Base-by-base conservation (phyloP, 2,888 invertebrate genomes). In the Chrysomela aeneicollis region DNA sequence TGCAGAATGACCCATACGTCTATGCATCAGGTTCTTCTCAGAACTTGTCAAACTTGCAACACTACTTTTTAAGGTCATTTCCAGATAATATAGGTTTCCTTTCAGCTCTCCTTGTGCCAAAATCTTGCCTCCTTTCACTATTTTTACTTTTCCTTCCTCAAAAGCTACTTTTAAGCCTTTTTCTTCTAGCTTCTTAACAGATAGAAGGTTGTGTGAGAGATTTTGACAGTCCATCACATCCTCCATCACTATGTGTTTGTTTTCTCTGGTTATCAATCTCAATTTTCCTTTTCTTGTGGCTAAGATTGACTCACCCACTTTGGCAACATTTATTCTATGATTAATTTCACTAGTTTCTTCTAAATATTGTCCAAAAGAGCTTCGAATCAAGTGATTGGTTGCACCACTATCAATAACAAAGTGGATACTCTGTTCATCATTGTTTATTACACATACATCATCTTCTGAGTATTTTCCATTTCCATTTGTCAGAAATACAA, bases 321-420 rank as follows among this genome's bases (percentile, higher is more conserved):
- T 74, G 12, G 73, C 70, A 18, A 71, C 71, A 60, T 63, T 72
- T 65, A 71, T 72, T 22, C 57, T 67, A 30, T 67, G 61, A 15
- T 53, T 35, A 19, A 72, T 51, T 15, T 64, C 21, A 30, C 69
- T 63, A 21, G 22, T 19, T 59, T 64, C 50, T 46, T 55, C 26
- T 51, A 70, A 64, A 63, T 61, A 70, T 21, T 65, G 30, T 50
- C 51, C 63, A 42, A 63, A 46, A 52, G 59, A 47, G 51, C 49
- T 60, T n/a, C 54, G 69, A 15, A 73, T 63, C 9, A 73, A 58
- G 60, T 72, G 73, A 60, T 71, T 68, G 49, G 73, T 70, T 8
- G 70, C 69, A 50, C 74, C 73, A 66, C 68, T 69, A 53, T 73
- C 72, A n/a, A 71, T 53, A 18, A 73, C 55, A 64, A 73, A 72